Conservation (phyloP, 1,140 invertebrate genomes). For the Sycobia sp. region DNA sequence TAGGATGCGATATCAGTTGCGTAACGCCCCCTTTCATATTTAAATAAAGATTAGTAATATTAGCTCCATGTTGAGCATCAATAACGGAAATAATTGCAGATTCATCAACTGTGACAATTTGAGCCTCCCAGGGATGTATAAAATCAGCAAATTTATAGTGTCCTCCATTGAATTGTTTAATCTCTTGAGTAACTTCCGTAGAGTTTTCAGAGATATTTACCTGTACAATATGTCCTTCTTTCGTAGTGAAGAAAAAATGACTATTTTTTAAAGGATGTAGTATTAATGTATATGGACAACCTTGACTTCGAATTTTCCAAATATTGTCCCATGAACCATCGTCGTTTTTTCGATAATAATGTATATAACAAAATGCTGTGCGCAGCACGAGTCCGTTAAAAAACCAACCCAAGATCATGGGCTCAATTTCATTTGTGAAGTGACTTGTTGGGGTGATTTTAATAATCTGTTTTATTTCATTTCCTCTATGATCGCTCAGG, state of each 20-base stretch:
- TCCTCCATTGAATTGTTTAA: conserved; percentile 37
- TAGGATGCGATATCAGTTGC: conserved; percentile 41
- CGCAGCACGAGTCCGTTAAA: conserved; percentile 47
- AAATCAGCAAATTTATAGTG: conserved; percentile 45
- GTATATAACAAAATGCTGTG: conserved; percentile 52
- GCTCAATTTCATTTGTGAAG: conserved; percentile 39
- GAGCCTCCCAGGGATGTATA: conserved; percentile 51
- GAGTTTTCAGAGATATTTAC: conserved; percentile 32
- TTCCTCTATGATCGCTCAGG: conserved; percentile 44
- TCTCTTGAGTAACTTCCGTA: conserved; percentile 6
- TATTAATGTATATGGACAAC: conserved; percentile 40
- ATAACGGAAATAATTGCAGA: conserved; percentile 41
- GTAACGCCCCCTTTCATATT: conserved; percentile 38
- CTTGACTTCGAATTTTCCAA: conserved; percentile 41
- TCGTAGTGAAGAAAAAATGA: conserved; percentile 47
- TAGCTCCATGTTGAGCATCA: conserved; percentile 37
- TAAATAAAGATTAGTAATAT: conserved; percentile 36
- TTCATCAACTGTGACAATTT: conserved; percentile 39
- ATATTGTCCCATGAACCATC: conserved; percentile 38
- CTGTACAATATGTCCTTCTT: conserved; percentile 48
- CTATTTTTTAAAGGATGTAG: conserved; percentile 38
- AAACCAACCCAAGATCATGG: conserved; percentile 47
- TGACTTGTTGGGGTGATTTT: conserved; percentile 40
- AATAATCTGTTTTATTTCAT: conserved; percentile 41
- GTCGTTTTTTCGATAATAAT: conserved; percentile 41